These are phyloP conservation scores for Cacatua alba DNA, from an alignment of 2,113 vertebrate genomes.

Conservation along the genomic window DNA sequence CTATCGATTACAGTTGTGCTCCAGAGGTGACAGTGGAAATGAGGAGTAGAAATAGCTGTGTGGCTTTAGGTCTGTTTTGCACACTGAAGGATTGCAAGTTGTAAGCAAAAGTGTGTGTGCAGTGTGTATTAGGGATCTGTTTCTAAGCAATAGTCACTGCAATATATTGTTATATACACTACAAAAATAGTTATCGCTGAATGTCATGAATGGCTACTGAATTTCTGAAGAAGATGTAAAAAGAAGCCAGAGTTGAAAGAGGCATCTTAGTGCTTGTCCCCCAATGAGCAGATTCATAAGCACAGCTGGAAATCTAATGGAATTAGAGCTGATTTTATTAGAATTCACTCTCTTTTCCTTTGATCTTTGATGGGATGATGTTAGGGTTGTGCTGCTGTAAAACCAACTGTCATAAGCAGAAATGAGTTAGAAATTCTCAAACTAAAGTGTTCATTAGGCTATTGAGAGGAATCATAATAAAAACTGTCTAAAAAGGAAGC, in stretches of 20 bases:
- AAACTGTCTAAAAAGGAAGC: neutral
- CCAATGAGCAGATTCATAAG: neutral
- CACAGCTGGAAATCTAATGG: constrained; percentile 17
- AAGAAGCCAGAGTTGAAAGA: neutral
- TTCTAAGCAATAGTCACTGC: neutral
- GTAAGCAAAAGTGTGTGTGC: neutral
- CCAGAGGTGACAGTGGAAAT: neutral
- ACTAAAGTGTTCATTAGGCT: neutral
- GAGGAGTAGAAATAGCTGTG: neutral
- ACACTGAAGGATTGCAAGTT: neutral
- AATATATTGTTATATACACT: neutral
- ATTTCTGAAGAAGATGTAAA: neutral
- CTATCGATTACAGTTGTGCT: neutral
- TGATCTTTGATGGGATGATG: neutral
- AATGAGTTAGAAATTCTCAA: neutral
- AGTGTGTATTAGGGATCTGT: neutral
- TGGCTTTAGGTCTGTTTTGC: neutral
- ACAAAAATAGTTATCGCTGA: neutral
- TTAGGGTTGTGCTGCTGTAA: neutral
- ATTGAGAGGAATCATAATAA: neutral
- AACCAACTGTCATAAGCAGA: neutral
- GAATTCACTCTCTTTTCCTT: neutral
- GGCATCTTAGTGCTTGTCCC: neutral
- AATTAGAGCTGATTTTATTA: constrained; percentile 9
- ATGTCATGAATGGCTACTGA: neutral